A percentile compares a stretch with the other conserved stretches of the same genome.
Conservation (phyloP, 1,140 invertebrate species). For the Drosophila lini region DNA sequence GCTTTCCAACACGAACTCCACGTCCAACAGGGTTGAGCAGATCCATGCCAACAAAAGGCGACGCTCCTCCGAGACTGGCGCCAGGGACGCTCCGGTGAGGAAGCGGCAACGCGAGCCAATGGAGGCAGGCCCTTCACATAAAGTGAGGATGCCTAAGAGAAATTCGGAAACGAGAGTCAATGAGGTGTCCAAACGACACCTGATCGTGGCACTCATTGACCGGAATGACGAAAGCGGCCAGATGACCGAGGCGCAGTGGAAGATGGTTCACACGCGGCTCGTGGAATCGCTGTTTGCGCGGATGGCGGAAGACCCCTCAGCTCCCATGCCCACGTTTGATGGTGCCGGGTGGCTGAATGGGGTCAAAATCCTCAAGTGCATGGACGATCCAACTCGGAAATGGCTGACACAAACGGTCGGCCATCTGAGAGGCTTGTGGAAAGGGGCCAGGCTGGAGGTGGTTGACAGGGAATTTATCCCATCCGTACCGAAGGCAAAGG, state of each 20-base stretch:
- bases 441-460: background rate
- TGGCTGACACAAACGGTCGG: background rate
- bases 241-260: background rate
- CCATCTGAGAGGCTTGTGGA: background rate
- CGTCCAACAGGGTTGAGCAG: background rate
- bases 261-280: background rate
- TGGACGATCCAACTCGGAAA: background rate
- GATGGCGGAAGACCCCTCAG: background rate
- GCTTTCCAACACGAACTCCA: too few species aligned
- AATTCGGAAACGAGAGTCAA: background rate
- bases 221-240: background rate
- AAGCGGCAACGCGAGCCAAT: too few species aligned
- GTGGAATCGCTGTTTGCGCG: background rate
- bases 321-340: conserved; percentile 5
- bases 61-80: background rate
- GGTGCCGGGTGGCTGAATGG: conserved; percentile 3
- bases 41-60: background rate
- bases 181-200: background rate
- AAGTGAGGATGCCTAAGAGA: background rate
- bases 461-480: background rate
- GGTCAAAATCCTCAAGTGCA: background rate
- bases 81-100: background rate
- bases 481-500: background rate
- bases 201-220: conserved; percentile 4
- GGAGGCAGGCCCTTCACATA: background rate